Evolutionary conservation across 2,113 vertebrate species (phyloP).

Genomic region (Astatoreochromis straeleni): DNA sequence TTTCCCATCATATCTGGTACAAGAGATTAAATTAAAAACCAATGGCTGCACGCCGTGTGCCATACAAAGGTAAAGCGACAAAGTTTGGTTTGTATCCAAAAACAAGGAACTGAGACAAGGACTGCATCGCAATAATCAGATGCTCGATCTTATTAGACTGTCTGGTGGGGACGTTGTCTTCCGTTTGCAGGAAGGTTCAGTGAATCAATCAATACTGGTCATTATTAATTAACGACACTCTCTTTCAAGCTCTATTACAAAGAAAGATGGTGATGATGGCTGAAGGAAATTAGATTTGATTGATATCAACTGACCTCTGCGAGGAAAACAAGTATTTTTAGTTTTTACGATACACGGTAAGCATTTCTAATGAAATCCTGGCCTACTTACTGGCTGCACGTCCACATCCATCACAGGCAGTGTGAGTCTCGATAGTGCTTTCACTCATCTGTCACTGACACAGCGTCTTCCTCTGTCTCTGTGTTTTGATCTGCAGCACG

Average conservation of each 20-base stretch:
- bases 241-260: slow-evolving; percentile 20
- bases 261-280: slow-evolving; percentile 12
- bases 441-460: background rate
- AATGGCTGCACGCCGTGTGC: background rate
- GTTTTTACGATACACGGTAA: background rate
- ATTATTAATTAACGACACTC: slow-evolving; percentile 54
- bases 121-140: slow-evolving; percentile 1
- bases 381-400: background rate
- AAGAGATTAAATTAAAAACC: background rate
- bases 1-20: background rate
- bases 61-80: background rate
- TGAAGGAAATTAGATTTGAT: slow-evolving; percentile 17
- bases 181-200: slow-evolving; percentile 31
- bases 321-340: background rate
- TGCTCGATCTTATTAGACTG: slow-evolving; percentile 26
- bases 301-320: background rate
- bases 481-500: slow-evolving; percentile 54
- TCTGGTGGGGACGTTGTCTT: slow-evolving; percentile 17
- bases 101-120: background rate
- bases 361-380: background rate
- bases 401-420: background rate
- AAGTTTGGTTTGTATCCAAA: background rate
- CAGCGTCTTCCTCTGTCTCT: background rate
- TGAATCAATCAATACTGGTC: slow-evolving; percentile 38
- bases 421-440: background rate